Evolutionary conservation across 1,140 invertebrate species (phyloP), one percentile per base, ranked within the genome.

Genomic region (Drosophila sucinea): DNA sequence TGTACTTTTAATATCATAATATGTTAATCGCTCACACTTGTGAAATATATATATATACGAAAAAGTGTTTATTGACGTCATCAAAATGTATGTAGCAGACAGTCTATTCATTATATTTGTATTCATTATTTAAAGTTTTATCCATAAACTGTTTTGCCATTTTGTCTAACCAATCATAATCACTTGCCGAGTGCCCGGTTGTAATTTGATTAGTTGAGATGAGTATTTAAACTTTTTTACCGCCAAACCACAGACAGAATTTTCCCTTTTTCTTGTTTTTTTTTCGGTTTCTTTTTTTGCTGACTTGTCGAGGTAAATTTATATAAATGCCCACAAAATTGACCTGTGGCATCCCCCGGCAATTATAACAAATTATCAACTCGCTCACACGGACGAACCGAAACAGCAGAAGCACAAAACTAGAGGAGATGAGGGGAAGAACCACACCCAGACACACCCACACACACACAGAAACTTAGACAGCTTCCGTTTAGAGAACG

Each of bases 361-460:
- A 87, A 87, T 87, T 87, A 87, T 87, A 89, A 89, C 83, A 87
- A 87, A 87, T 87, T 87, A 87, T 87, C 83, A 87, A 87, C 84
- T 87, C 65, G 67, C 83, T 87, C 83, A 87, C 83, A 89, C 83
- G 83, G 72, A 87, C 65, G 38, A 51, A 62, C 55, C 40, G 63
- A 60, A 38, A 23, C 38, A 41, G 41, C 35, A 60, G 41, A 17
- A 44, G 29, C 40, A 60, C 44, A 56, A 29, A 41, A 38, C 35
- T 10, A n/a, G 47, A 38, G 11, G 33, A 8, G 30, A 44, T 1
- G 35, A 38, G 33, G 44, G 8, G 17, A 2, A 7, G 7, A 63
- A 35, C 8, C 55, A 64, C 65, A 55, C 65, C 41, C 68, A 60
- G 44, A 41, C 30, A 60, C 55, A 54, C 56, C 56, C 25, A 67